Base-by-base conservation (phyloP, 2,113 vertebrate genomes). In the Sarotherodon lohbergeri region DNA sequence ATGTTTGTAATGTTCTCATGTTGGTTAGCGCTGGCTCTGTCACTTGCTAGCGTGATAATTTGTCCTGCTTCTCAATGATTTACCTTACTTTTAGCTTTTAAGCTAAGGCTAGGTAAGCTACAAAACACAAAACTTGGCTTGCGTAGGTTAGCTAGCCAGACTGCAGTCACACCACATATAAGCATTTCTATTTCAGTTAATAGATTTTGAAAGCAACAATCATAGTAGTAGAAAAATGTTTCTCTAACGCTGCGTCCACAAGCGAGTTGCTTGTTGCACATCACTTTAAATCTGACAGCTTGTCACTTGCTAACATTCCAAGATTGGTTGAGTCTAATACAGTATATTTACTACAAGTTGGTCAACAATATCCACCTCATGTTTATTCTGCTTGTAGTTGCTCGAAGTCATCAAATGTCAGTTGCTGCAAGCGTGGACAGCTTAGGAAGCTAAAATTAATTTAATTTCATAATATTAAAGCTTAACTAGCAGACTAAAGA, bases 381-480 rank as follows among this genome's bases (percentile, higher is more conserved):
- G n/a, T 71, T 71, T 71, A 43, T 43, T 24, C n/a, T 43, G n/a
- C 39, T 43, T 43, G 66, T 16, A 24, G 24, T 24, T 43, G 36
- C 12, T 43, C 5, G 1, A 71, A 14, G 66, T 71, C 12, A 6
- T n/a, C n/a, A 71, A 43, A 2, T 1, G 19, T 63, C 59, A 36
- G 17, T 3, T 0, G 66, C 66, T 71, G 39, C 66, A n/a, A 43
- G 12, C 0, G n/a, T 43, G n/a, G n/a, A 16, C n/a, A 43, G 0
- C n/a, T 43, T 71, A 24, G 2, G 66, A 43, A 43, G 39, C n/a
- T 16, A 71, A 24, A 71, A 43, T 71, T 2, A 0, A 71, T 71
- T 71, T 16, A 6, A 43, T 71, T 9, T 27, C 9, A 46, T 73
- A 73, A 73, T 46, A 46, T 73, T 46, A 73, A 46, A 27, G 39